Evolutionary conservation across 2,113 vertebrate species (phyloP).

Genomic region (Pyxicephalus adspersus): DNA sequence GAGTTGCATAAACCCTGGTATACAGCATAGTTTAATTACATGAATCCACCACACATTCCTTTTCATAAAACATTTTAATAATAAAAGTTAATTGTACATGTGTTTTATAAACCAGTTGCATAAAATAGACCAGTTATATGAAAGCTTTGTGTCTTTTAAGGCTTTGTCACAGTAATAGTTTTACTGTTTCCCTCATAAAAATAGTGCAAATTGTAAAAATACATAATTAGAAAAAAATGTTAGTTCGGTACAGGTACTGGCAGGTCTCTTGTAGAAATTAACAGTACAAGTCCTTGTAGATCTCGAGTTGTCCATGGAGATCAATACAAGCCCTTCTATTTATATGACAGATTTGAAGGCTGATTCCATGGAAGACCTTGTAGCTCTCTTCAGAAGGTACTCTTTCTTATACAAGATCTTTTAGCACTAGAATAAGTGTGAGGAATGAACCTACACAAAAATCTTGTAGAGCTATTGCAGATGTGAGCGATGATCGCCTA

Average conservation of each 20-base stretch:
- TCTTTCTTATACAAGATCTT: neutral
- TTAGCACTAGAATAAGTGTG: neutral
- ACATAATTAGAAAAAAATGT: constrained; percentile 44
- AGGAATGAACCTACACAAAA: constrained; percentile 60
- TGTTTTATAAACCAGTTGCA: constrained; percentile 85
- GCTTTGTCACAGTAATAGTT: constrained; percentile 80
- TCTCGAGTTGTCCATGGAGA: neutral
- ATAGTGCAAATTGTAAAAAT: constrained; percentile 78
- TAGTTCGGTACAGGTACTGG: constrained; percentile 77
- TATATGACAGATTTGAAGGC: neutral
- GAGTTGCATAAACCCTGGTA: too few relatives aligned
- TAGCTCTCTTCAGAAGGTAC: neutral
- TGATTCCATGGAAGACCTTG: neutral
- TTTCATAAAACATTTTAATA: constrained; percentile 79
- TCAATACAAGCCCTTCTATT: neutral
- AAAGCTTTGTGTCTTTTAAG: constrained; percentile 74
- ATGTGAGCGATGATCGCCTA: constrained; percentile 66
- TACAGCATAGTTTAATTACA: too few relatives aligned
- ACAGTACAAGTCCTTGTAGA: neutral
- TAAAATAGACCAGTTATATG: constrained; percentile 82
- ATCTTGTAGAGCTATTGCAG: constrained; percentile 97
- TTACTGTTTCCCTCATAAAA: constrained; percentile 72
- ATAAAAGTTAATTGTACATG: constrained; percentile 83
- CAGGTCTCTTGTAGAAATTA: constrained; percentile 93
- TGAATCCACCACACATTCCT: neutral